A percentile compares a stretch with the other conserved stretches of the same genome.
phyloP scores from a whole-genome alignment of 2,113 vertebrate genomes.

The Fulmarus glacialis region DNA sequence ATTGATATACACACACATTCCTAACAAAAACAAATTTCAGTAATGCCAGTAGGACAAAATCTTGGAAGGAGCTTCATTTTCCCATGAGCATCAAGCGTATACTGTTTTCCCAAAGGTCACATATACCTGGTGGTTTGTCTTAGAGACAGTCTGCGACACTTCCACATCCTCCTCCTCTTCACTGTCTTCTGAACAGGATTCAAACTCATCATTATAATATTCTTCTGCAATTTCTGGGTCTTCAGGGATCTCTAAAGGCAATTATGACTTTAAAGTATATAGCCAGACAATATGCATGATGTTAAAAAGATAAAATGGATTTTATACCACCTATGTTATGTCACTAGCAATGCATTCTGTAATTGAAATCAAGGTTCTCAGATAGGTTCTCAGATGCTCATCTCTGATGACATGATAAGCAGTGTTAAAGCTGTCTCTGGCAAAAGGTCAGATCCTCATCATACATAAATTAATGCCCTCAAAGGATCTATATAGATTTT shows the following conservation, averaged over 20 bases:
- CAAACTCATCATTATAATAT: constrained; percentile 83
- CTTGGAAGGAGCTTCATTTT: background rate
- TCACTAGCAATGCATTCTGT: background rate
- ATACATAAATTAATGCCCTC: background rate
- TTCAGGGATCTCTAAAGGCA: constrained; percentile 82
- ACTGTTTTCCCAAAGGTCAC: background rate
- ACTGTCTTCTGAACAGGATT: constrained; percentile 83
- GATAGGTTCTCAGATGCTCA: background rate
- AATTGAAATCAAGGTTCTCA: background rate
- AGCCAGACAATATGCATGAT: background rate
- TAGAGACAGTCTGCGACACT: background rate
- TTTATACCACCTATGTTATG: background rate
- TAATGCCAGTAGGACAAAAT: background rate
- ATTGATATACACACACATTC: background rate
- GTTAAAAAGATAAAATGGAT: background rate
- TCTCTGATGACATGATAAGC: background rate
- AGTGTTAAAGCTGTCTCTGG: background rate
- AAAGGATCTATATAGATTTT: background rate
- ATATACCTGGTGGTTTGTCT: constrained; percentile 76
- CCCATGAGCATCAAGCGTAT: background rate
- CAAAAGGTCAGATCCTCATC: background rate
- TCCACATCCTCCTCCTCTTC: constrained; percentile 61
- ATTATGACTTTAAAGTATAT: background rate
- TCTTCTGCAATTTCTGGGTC: constrained; percentile 83
- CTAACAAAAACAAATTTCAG: background rate